Conservation (phyloP, 1,140 invertebrate genomes). For the Formica selysi region DNA sequence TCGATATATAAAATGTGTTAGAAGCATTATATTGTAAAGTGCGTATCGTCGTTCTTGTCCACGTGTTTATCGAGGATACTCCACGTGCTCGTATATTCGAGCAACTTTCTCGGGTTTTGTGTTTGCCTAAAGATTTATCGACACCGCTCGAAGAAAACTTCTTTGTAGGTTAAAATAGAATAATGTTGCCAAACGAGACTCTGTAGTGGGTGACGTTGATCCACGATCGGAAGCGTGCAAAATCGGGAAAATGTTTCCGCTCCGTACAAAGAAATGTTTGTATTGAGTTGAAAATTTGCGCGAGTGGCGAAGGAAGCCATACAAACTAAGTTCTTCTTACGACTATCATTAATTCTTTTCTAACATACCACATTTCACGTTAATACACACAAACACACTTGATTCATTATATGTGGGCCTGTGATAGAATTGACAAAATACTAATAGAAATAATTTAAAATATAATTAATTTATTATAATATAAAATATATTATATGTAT, state of each 20-base stretch:
- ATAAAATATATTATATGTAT: too few relatives aligned
- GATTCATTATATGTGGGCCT: not conserved
- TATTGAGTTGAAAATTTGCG: slow-evolving; percentile 50
- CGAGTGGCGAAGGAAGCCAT: slow-evolving; percentile 14
- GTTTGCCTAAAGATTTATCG: slow-evolving; percentile 59
- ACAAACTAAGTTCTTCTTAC: slow-evolving; percentile 24
- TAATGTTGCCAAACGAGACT: slow-evolving; percentile 60
- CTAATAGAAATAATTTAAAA: not conserved
- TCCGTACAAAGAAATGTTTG: slow-evolving; percentile 53
- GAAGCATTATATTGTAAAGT: slow-evolving; percentile 47
- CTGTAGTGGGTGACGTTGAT: slow-evolving; percentile 50
- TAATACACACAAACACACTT: not conserved
- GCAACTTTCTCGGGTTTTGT: slow-evolving; percentile 38
- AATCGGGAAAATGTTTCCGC: slow-evolving; percentile 53
- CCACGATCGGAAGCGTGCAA: slow-evolving; percentile 48
- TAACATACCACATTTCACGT: slow-evolving; percentile 29
- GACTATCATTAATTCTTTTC: slow-evolving; percentile 57
- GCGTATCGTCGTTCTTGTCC: slow-evolving; percentile 46
- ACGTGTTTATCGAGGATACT: slow-evolving; percentile 57
- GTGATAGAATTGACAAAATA: not conserved
- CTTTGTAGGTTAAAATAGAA: slow-evolving; percentile 59
- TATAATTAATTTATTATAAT: too few relatives aligned
- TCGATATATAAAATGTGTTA: slow-evolving; percentile 25
- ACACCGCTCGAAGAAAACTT: slow-evolving; percentile 34
- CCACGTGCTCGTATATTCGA: slow-evolving; percentile 28